Evolutionary conservation across 2,113 vertebrate genomes (phyloP), one percentile per base, ranked within the genome.

Genomic region (Elephas maximus): DNA sequence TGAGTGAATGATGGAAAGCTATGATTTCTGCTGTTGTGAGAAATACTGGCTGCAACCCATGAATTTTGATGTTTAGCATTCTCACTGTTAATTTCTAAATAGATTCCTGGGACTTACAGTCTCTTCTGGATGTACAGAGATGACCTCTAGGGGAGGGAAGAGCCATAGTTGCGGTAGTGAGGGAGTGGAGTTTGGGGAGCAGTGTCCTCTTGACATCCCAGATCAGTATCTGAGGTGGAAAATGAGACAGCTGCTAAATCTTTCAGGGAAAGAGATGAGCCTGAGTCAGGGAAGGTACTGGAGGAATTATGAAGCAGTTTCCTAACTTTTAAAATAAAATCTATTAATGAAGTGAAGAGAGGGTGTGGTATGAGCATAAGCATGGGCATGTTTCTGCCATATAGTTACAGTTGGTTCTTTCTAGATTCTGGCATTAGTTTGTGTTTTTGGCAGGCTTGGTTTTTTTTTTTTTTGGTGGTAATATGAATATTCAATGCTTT

Each of bases 51-150:
- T 83, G 11, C 41, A 53, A 69, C 79, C 88, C 67, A 53, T 93
- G 60, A 93, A 53, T 93, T 94, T 81, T 95, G 60, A 78, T 94
- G 6, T 30, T 89, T 41, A 80, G 8, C 20, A 24, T 91, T 90
- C 8, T 93, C 81, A 33, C 71, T 96, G 62, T 87, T 53, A 23
- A 30, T 76, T 87, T 87, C 65, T 80, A 80, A 89, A 24, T 92
- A 60, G 93, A 87, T 95, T 53, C 87, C 80, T 95, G 83, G 67
- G n/a, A 37, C 73, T 71, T 84, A 15, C 81, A 45, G 24, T 90
- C 2, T 83, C 15, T 63, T 94, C 44, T 90, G 76, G 76, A 37
- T 92, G 45, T 57, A 45, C 41, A 71, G 69, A 87, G 78, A 78
- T 88, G 45, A 11, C 67, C 1, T 44, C 57, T 30, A 53, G 93